Conservation (phyloP, 1,140 invertebrate genomes). For the Artemia franciscana region DNA sequence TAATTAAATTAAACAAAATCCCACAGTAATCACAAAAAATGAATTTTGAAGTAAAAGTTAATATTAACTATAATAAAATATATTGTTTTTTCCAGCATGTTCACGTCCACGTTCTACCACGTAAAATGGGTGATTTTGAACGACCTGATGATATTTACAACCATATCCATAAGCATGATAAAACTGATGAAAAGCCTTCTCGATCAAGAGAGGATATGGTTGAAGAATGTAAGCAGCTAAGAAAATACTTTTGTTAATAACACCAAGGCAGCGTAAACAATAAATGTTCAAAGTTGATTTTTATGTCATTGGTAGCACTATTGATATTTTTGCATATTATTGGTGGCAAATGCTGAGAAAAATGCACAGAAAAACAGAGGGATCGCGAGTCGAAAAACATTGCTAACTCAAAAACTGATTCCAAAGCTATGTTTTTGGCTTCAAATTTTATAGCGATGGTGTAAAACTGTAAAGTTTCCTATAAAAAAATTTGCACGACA, state of each 20-base stretch:
- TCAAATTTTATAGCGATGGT: too few relatives aligned
- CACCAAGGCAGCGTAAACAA: too few relatives aligned
- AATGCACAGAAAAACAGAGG: too few relatives aligned
- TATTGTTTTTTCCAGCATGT: conserved; percentile 35
- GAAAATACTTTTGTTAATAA: conserved; percentile 13
- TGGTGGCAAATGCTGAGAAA: too few relatives aligned
- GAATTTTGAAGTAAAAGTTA: background rate
- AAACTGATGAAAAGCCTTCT: conserved; percentile 16
- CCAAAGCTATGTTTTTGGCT: too few relatives aligned
- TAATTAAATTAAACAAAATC: background rate
- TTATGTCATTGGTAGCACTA: too few relatives aligned
- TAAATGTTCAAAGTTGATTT: too few relatives aligned
- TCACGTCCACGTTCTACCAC: conserved; percentile 60
- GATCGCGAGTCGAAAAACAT: too few relatives aligned
- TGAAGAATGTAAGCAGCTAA: conserved; percentile 24
- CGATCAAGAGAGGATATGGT: conserved; percentile 29
- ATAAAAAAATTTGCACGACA: too few relatives aligned
- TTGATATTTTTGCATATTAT: too few relatives aligned
- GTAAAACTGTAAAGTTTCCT: too few relatives aligned
- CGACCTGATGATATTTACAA: conserved; percentile 56
- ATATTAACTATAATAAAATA: conserved; percentile 5
- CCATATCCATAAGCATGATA: conserved; percentile 42
- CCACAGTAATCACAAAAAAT: background rate
- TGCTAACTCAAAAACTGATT: too few relatives aligned
- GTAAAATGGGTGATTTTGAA: conserved; percentile 44